phyloP scores from a whole-genome alignment of 37 sponge, comb jelly and placozoan genomes.

The Agelas oroides region DNA sequence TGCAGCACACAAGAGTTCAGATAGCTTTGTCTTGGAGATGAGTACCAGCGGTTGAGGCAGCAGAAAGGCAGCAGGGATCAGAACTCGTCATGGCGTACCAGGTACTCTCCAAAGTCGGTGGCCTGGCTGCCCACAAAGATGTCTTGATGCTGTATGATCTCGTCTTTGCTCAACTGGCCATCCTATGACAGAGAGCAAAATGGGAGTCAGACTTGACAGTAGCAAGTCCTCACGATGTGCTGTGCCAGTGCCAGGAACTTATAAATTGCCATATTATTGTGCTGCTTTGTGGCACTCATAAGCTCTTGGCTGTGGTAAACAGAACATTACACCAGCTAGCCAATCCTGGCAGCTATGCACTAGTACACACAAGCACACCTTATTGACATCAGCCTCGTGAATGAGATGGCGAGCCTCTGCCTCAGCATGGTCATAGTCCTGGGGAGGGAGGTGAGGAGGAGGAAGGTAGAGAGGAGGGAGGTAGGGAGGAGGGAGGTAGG shows the following conservation, averaged over 20 bases:
- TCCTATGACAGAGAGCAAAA: conserved; percentile 53
- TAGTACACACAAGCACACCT: conserved; percentile 20
- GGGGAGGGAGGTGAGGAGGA: not conserved
- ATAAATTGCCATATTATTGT: too few relatives aligned
- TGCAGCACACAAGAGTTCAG: too few relatives aligned
- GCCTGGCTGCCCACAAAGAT: conserved; percentile 96
- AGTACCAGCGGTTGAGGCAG: too few relatives aligned
- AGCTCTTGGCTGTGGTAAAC: too few relatives aligned
- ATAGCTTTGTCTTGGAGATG: too few relatives aligned
- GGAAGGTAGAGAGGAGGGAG: too few relatives aligned
- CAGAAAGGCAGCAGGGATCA: conserved; percentile 14
- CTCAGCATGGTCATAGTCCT: conserved; percentile 82
- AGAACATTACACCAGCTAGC: too few relatives aligned
- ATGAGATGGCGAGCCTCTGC: conserved; percentile 95
- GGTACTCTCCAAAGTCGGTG: conserved; percentile 93
- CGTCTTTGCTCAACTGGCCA: conserved; percentile 72
- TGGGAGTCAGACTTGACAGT: not conserved
- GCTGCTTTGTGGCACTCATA: too few relatives aligned
- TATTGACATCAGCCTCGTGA: conserved; percentile 80
- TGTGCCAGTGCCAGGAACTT: too few relatives aligned
- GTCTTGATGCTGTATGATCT: conserved; percentile 89
- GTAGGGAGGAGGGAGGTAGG: too few relatives aligned
- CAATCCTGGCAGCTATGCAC: too few relatives aligned
- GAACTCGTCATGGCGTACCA: conserved; percentile 87
- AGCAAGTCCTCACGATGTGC: too few relatives aligned